Evolutionary conservation across 1,140 invertebrate genomes (phyloP), one percentile per base, ranked within the genome.

Genomic region (Brachystomella parvula): DNA sequence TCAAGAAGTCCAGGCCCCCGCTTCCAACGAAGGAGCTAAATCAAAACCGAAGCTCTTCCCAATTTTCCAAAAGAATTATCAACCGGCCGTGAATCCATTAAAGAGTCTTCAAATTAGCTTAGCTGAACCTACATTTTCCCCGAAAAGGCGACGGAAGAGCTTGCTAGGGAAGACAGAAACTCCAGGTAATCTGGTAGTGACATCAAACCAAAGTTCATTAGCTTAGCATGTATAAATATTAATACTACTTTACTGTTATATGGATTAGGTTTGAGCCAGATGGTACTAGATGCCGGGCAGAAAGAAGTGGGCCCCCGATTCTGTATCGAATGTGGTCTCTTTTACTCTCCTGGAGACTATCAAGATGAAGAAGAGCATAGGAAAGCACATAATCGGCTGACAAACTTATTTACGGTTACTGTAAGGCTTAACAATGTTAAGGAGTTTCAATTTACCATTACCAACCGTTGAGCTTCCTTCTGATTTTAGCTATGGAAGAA

Each of bases 291-390:
- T 68, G 71, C 71, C 19, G 71, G 71, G 3, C 71, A 73, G 35
- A 73, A 73, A 47, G 28, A 47, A 28, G 32, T 73, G 32, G 71
- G 71, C 17, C 71, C 71, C 21, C 31, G 59, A 2, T 17, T 61
- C 33, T 73, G 71, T 60, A 24, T 19, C 3, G 71, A 73, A 21
- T 73, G 71, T 64, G 71, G 69, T 1, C 32, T 73, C 3, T 47
- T 73, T 1, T 73, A 66, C 49, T 71, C 71, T 60, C 71, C 71
- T 1, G 71, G 71, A n/a, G 71, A 73, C 29, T 26, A 44, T 15
- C 17, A 69, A 47, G 71, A 73, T 67, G 71, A 73, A 32, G 65
- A 65, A 33, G 58, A 67, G 39, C 71, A 73, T 56, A 28, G 63
- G n/a, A 71, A 73, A 53, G 65, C 67, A 21, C 71, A 73, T 66